These are phyloP conservation scores for Taurulus bubalis DNA, from an alignment of 2,113 vertebrate species.

Conservation along the genomic window DNA sequence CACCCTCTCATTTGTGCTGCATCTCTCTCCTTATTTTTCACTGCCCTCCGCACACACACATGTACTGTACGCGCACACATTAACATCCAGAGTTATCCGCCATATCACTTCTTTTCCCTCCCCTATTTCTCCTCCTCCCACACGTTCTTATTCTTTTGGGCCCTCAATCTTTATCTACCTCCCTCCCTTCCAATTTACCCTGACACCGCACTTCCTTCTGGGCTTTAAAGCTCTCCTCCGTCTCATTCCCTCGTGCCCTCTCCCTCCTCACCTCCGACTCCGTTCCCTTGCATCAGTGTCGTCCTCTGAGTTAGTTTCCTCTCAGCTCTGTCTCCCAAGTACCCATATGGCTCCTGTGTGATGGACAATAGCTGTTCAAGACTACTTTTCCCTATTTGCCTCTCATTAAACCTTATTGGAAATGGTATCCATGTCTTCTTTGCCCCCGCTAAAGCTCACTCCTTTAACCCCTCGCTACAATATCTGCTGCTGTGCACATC, in stretches of 20 bases:
- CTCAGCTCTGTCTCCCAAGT: background rate
- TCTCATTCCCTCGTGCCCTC: slow-evolving; percentile 33
- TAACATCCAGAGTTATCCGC: slow-evolving; percentile 29
- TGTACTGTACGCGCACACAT: slow-evolving; percentile 1
- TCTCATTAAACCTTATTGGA: background rate
- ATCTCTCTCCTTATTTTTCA: slow-evolving; percentile 12
- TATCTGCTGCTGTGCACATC: background rate
- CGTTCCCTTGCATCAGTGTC: slow-evolving; percentile 51
- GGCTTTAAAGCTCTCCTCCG: slow-evolving; percentile 33
- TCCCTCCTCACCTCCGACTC: slow-evolving; percentile 34
- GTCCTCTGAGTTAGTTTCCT: slow-evolving; percentile 26
- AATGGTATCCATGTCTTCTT: background rate
- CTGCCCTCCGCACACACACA: slow-evolving; percentile 1
- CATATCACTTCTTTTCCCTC: slow-evolving; percentile 6
- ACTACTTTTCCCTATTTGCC: background rate
- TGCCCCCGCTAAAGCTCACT: too few species aligned
- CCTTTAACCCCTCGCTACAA: background rate
- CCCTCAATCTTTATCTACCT: slow-evolving; percentile 49
- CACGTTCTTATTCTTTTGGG: slow-evolving; percentile 12
- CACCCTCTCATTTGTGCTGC: slow-evolving; percentile 54
- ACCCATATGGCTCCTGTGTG: background rate
- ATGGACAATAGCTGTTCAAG: background rate
- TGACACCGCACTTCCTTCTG: slow-evolving; percentile 55
- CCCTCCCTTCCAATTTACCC: slow-evolving; percentile 29
- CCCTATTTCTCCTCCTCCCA: slow-evolving; percentile 6